phyloP scores from a whole-genome alignment of 1,140 invertebrate species.

The Sesamia nonagrioides region DNA sequence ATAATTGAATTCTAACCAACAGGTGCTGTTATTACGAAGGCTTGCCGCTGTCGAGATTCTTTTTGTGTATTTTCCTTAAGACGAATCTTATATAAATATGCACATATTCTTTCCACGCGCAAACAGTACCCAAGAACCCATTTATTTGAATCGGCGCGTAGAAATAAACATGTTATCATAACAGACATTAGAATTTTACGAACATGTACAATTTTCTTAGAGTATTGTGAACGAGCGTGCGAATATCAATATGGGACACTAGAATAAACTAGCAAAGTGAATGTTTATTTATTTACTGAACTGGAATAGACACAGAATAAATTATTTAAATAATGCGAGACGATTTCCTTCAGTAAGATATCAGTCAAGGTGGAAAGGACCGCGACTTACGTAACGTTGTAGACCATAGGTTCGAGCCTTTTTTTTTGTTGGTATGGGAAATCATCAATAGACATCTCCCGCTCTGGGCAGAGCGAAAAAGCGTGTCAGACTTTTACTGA shows the following conservation, averaged over 20 bases:
- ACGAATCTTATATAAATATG: neutral
- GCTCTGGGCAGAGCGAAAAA: too few relatives aligned
- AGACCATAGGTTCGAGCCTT: too few relatives aligned
- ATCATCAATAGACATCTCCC: too few relatives aligned
- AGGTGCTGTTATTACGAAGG: neutral
- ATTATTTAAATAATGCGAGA: neutral
- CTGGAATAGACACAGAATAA: neutral
- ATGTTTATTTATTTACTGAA: neutral
- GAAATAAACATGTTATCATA: slow-evolving; percentile 48
- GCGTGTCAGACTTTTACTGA: too few relatives aligned
- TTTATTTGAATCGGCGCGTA: slow-evolving; percentile 35
- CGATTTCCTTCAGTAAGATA: too few relatives aligned
- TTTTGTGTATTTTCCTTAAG: slow-evolving; percentile 13
- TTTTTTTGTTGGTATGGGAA: too few relatives aligned
- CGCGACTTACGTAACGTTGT: too few relatives aligned
- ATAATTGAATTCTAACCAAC: neutral
- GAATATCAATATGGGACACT: slow-evolving; percentile 4
- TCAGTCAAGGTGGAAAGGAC: too few relatives aligned
- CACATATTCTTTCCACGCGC: neutral
- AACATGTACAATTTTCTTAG: slow-evolving; percentile 33
- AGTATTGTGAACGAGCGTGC: neutral
- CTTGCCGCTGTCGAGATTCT: neutral
- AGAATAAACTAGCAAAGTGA: neutral
- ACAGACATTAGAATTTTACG: slow-evolving; percentile 45
- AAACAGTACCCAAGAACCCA: slow-evolving; percentile 28